Percentiles rank a stretch among this genome's conserved stretches.
These are phyloP conservation scores for Liparis tanakae DNA, from an alignment of 2,797 vertebrate genomes.

Conservation along the genomic window DNA sequence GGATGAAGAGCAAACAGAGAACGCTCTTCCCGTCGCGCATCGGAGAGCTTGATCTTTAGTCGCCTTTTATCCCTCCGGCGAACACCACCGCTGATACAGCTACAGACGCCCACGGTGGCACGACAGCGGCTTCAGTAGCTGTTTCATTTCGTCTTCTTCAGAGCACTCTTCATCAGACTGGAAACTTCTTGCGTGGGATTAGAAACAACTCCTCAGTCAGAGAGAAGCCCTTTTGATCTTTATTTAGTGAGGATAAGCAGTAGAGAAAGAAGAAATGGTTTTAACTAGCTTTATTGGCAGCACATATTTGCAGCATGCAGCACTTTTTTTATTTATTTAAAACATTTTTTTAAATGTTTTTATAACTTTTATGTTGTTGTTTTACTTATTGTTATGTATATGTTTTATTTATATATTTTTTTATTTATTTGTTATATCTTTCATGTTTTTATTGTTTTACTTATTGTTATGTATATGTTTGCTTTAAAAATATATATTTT, in stretches of 20 bases:
- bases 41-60: slow-evolving; percentile 56
- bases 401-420: no score
- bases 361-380: no score
- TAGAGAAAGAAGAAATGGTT: slow-evolving; percentile 38
- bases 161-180: slow-evolving; percentile 41
- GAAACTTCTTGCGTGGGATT: slow-evolving; percentile 36
- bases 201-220: slow-evolving; percentile 47
- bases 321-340: no score
- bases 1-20: slow-evolving; percentile 63
- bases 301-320: no score
- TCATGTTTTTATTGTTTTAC: no score
- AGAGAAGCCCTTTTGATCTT: slow-evolving; percentile 45
- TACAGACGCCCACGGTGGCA: slow-evolving; percentile 19
- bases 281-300: no score
- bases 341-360: no score
- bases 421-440: no score
- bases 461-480: no score
- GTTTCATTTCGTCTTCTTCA: slow-evolving; percentile 16
- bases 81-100: slow-evolving; percentile 23
- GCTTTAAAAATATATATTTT: no score
- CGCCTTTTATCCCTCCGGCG: slow-evolving; percentile 40
- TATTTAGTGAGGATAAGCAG: slow-evolving; percentile 56
- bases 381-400: no score
- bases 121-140: slow-evolving; percentile 13
- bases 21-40: slow-evolving; percentile 33